These are phyloP conservation scores for Cavia aperea DNA, from an alignment of 2,113 vertebrate species.

Conservation along the genomic window DNA sequence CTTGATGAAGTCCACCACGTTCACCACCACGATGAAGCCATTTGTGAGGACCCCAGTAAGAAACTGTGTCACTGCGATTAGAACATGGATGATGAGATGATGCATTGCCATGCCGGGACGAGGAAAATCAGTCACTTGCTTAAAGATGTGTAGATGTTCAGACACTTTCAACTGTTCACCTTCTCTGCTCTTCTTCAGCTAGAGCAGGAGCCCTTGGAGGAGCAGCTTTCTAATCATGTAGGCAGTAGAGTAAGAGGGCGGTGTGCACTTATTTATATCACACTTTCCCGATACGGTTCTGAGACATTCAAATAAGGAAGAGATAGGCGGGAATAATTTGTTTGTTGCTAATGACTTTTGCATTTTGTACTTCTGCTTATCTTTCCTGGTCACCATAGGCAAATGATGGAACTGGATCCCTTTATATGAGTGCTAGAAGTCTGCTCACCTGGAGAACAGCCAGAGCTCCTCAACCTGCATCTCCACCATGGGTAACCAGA, in stretches of 20 bases:
- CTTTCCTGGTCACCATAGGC: background rate
- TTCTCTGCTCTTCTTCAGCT: background rate
- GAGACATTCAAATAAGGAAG: constrained; percentile 61
- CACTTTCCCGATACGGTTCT: background rate
- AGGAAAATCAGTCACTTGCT: background rate
- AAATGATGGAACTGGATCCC: constrained; percentile 22
- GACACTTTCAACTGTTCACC: background rate
- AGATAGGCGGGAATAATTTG: constrained; percentile 20
- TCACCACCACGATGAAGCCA: constrained; percentile 36
- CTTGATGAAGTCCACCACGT: background rate
- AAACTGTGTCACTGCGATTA: background rate
- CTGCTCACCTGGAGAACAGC: fast-evolving
- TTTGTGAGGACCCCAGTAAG: constrained; percentile 23
- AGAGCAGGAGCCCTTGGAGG: background rate
- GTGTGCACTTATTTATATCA: background rate
- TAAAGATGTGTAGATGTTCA: background rate
- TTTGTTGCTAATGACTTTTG: constrained; percentile 14
- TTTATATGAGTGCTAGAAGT: too few species aligned
- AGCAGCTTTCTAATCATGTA: fast-evolving
- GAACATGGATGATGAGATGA: fast-evolving
- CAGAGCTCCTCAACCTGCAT: background rate
- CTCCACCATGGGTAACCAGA: background rate
- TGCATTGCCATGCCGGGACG: background rate
- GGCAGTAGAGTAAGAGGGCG: too few species aligned
- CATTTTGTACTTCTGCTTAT: constrained; percentile 33